phyloP scores from a whole-genome alignment of 2,888 invertebrate genomes.

The Phymatocera aterrima region DNA sequence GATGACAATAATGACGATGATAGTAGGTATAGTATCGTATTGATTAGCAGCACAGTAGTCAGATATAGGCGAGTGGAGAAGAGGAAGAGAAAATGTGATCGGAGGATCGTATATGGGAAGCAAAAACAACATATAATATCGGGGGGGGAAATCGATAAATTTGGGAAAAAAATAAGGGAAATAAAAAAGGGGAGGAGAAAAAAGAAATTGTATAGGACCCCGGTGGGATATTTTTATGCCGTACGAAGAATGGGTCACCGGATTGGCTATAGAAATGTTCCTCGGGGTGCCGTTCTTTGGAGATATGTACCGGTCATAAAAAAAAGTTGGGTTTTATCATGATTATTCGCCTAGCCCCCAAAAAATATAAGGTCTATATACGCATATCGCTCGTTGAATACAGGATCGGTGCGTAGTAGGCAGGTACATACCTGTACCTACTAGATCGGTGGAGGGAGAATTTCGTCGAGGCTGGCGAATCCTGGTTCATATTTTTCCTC shows the following conservation, averaged over 20 bases:
- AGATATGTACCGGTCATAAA: conserved; percentile 65
- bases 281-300: conserved; percentile 70
- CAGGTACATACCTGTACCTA: too few relatives aligned
- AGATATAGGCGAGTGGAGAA: too few relatives aligned
- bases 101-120: neutral
- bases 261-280: conserved; percentile 65
- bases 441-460: too few relatives aligned
- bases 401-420: neutral
- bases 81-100: neutral
- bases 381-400: conserved; percentile 39
- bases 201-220: conserved; percentile 62
- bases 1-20: too few relatives aligned
- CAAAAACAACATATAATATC: neutral
- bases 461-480: too few relatives aligned
- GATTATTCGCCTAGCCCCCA: conserved; percentile 53
- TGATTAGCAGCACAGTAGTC: too few relatives aligned
- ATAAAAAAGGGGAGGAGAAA: neutral
- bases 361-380: conserved; percentile 35
- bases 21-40: too few relatives aligned
- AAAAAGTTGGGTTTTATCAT: conserved; percentile 65
- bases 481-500: too few relatives aligned
- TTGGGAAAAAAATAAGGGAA: neutral
- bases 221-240: conserved; percentile 67
- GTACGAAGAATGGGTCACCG: conserved; percentile 52
- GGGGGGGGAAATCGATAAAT: conserved; percentile 10